Conservation (phyloP, 2,797 vertebrate species). For the Erpetoichthys calabaricus region DNA sequence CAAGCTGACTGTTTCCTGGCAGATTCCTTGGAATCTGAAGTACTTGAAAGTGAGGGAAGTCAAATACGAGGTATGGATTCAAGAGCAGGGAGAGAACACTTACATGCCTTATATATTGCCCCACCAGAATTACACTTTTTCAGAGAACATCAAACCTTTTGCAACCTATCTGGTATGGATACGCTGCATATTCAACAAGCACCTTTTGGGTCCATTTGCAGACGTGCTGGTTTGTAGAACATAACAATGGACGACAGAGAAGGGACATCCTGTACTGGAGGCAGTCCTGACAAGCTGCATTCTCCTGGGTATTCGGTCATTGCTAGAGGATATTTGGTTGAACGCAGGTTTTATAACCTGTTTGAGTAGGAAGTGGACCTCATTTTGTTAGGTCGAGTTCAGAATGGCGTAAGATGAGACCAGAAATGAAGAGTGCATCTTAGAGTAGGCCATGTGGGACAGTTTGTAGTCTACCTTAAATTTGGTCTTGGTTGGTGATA, state of each 20-base stretch:
- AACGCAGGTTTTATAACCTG: neutral
- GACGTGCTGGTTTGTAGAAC: constrained; percentile 88
- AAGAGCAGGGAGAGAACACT: constrained; percentile 95
- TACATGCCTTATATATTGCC: constrained; percentile 94
- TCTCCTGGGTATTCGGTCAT: neutral
- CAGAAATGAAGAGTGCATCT: no score
- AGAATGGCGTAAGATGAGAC: no score
- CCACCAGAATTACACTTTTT: constrained; percentile 94
- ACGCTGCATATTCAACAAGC: constrained; percentile 94
- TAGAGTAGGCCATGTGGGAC: no score
- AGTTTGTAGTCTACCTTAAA: no score
- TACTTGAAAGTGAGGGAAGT: constrained; percentile 90
- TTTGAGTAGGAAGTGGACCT: no score
- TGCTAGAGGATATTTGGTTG: no score
- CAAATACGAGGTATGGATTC: constrained; percentile 95
- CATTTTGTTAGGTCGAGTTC: no score
- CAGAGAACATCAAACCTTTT: constrained; percentile 94
- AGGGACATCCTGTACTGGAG: neutral
- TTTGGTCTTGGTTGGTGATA: no score
- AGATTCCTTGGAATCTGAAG: constrained; percentile 93
- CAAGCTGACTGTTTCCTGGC: constrained; percentile 82
- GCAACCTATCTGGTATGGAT: constrained; percentile 96
- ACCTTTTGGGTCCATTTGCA: constrained; percentile 84
- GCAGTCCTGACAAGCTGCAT: no score
- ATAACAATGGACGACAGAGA: constrained; percentile 29